Evolutionary conservation across 2,797 vertebrate genomes (phyloP).

Genomic region (Rhynchonycteris naso): DNA sequence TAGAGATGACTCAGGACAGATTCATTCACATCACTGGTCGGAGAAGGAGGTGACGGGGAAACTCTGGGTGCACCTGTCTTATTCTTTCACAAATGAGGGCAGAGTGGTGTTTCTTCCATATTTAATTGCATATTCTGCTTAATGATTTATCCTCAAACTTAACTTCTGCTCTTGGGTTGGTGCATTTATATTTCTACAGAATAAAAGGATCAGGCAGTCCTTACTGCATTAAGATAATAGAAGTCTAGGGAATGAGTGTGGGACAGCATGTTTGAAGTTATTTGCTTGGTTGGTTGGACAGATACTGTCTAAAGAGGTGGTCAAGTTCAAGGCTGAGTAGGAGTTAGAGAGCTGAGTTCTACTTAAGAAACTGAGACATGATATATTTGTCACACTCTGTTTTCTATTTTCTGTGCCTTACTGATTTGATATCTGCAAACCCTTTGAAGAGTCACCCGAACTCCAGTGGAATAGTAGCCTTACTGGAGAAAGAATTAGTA

Average conservation of each 20-base stretch:
- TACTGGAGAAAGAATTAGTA: neutral
- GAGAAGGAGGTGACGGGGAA: neutral
- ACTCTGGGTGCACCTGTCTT: neutral
- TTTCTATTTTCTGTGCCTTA: neutral
- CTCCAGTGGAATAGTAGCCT: neutral
- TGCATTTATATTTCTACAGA: neutral
- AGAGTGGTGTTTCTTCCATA: neutral
- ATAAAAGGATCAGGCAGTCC: neutral
- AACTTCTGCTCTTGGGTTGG: neutral
- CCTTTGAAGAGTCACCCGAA: neutral
- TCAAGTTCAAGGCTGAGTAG: neutral
- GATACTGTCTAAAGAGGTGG: neutral
- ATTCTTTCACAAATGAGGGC: neutral
- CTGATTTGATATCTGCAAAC: neutral
- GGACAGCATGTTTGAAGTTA: neutral
- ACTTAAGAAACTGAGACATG: neutral
- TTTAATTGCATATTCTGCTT: neutral
- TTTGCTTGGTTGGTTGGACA: neutral
- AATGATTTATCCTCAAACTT: neutral
- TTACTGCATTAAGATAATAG: neutral
- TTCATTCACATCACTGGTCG: neutral
- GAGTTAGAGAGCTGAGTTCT: neutral
- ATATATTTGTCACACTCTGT: neutral
- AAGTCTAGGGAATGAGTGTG: neutral
- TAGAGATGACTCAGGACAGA: neutral